These are phyloP conservation scores for Microcebus murinus DNA, from an alignment of 2,113 vertebrate genomes.

Conservation along the genomic window DNA sequence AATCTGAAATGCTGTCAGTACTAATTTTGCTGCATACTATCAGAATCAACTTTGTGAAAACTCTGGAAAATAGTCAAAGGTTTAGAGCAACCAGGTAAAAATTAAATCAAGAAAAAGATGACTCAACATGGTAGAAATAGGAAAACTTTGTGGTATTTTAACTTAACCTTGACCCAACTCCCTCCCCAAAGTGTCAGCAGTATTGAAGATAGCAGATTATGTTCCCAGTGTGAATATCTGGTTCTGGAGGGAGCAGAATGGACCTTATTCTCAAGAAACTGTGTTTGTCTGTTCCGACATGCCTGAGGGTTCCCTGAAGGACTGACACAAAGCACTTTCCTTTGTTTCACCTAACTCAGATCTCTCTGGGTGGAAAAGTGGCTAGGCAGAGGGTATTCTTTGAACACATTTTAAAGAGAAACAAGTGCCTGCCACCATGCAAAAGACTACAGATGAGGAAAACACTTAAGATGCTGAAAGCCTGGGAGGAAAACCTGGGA, in stretches of 20 bases:
- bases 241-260: background rate
- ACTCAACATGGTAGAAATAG: background rate
- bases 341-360: background rate
- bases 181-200: background rate
- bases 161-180: background rate
- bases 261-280: background rate
- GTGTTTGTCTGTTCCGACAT: background rate
- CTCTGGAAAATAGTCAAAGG: background rate
- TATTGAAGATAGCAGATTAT: background rate
- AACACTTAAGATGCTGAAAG: background rate
- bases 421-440: background rate
- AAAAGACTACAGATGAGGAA: background rate
- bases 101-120: background rate
- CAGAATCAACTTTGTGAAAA: background rate
- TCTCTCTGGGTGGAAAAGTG: background rate
- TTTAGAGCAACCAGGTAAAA: background rate
- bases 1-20: background rate
- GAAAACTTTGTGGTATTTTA: background rate
- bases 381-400: background rate
- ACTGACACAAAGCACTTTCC: background rate
- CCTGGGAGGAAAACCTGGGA: background rate
- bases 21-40: background rate
- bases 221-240: background rate
- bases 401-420: background rate
- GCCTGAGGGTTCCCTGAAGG: background rate